phyloP scores from a whole-genome alignment of 2,113 vertebrate species.

The Regulus satrapa region DNA sequence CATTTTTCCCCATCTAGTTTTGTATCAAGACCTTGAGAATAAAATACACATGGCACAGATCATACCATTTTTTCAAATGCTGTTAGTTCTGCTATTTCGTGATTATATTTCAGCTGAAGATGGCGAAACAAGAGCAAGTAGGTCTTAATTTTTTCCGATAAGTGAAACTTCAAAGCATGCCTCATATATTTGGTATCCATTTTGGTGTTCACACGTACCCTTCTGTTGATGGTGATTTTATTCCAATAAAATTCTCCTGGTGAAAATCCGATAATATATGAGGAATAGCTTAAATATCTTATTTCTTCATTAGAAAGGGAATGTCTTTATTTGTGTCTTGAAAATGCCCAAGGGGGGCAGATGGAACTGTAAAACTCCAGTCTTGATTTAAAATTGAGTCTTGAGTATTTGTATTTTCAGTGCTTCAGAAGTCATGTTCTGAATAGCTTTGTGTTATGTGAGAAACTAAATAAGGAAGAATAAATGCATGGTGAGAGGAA shows the following conservation, averaged over 20 bases:
- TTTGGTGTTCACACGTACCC: neutral
- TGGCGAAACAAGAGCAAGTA: conserved; percentile 93
- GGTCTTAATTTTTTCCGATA: conserved; percentile 61
- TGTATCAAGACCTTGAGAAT: conserved; percentile 17
- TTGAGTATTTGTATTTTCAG: neutral
- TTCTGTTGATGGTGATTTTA: neutral
- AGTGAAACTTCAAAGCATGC: neutral
- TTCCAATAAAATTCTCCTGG: neutral
- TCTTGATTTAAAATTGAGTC: neutral
- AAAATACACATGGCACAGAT: conserved; percentile 66
- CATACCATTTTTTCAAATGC: conserved; percentile 62
- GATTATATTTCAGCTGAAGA: conserved; percentile 81
- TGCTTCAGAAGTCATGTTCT: neutral
- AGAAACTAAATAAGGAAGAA: neutral
- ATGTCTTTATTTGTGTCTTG: neutral
- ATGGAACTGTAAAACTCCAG: neutral
- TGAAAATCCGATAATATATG: neutral
- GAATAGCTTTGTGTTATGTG: neutral
- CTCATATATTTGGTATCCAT: neutral
- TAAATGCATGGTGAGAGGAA: neutral
- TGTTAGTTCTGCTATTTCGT: conserved; percentile 77
- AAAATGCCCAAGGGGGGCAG: neutral
- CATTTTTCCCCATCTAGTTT: neutral
- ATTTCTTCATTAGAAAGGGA: neutral
- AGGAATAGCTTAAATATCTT: neutral